A percentile compares a stretch with the other conserved stretches of the same genome.
phyloP scores from a whole-genome alignment of 2,113 vertebrate species.

The Equus quagga region DNA sequence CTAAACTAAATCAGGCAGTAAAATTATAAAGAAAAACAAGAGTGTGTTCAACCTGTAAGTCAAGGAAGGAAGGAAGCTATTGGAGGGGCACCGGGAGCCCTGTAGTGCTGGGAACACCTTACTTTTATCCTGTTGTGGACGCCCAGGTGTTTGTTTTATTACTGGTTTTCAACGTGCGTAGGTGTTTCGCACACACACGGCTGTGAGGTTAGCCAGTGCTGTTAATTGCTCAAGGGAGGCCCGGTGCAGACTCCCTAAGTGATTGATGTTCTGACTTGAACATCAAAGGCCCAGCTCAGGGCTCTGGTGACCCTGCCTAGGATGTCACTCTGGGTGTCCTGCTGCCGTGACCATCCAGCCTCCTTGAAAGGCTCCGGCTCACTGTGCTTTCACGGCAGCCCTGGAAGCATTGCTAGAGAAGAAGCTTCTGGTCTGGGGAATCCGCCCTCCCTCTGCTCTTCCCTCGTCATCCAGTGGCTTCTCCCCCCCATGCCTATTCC shows the following conservation, averaged over 20 bases:
- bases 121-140: not conserved
- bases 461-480: not conserved
- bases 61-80: not conserved
- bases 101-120: not conserved
- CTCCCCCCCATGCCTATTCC: no score
- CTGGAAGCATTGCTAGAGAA: not conserved
- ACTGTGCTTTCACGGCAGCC: not conserved
- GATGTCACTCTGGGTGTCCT: not conserved
- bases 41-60: not conserved
- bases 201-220: not conserved
- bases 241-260: not conserved
- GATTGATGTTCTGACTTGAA: not conserved
- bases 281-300: not conserved
- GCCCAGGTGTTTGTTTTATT: not conserved
- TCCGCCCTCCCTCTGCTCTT: not conserved
- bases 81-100: not conserved
- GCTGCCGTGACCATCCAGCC: not conserved
- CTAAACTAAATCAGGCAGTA: not conserved
- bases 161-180: not conserved
- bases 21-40: not conserved
- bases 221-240: not conserved
- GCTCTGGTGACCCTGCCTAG: not conserved
- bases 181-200: no score
- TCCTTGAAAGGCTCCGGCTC: not conserved
- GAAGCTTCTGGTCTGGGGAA: not conserved